Evolutionary conservation across 2,113 vertebrate genomes (phyloP), one percentile per base, ranked within the genome.

Genomic region (Antigone vipio): DNA sequence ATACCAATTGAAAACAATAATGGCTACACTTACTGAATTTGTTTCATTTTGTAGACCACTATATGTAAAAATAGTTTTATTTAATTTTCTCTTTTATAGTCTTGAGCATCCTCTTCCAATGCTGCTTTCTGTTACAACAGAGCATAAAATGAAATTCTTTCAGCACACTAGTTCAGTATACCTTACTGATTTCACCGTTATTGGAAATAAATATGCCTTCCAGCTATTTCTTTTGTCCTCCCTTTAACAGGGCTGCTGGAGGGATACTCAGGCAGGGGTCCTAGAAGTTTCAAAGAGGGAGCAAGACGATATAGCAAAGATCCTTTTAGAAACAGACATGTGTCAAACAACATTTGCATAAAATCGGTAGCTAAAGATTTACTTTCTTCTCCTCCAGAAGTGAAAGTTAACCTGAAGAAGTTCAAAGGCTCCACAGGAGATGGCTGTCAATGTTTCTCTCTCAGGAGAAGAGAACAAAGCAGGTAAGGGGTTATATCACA

Each of bases 1-100:
- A 77, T n/a, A 89, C 50, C 83, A 86, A 78, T 12, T 95, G 78
- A 96, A 98, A 96, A 94, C 87, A 96, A 95, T 95, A 91, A 97
- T 53, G 47, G 71, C 68, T 91, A 63, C 58, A 92, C 76, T 95
- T 64, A 94, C 66, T 88, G 76, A 91, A 73, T 93, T 95, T 74
- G 64, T 91, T 97, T 97, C 73, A 89, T 97, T 97, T 95, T 79
- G 55, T 87, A 95, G 95, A 88, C 77, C 60, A 35, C 47, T 86
- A 18, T 64, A 93, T n/a, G 63, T 94, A 95, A 95, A 98, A 97
- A 49, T 26, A 86, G 64, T 75, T 93, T 92, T 96, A 97, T 97
- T 96, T 96, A 82, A 94, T 95, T 94, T 88, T 93, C 66, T 85
- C 80, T 62, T 73, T 94, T 96, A 89, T 62, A 79, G 59, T 92